Percentiles rank a stretch among this genome's conserved stretches.
Conservation (phyloP, 2,797 vertebrate genomes). For the Phrynocephalus forsythii region DNA sequence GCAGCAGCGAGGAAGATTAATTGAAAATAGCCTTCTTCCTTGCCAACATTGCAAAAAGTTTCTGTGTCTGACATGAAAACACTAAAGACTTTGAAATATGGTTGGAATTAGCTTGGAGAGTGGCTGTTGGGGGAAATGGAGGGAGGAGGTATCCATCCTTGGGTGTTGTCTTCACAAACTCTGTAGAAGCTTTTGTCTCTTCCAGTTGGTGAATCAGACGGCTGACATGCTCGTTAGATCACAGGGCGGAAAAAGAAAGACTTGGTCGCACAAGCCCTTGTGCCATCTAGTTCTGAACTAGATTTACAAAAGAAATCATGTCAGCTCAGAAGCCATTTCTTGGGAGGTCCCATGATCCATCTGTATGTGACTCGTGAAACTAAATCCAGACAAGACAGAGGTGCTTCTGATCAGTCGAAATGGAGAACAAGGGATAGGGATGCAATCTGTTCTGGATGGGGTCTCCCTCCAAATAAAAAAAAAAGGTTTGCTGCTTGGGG, state of each 20-base stretch:
- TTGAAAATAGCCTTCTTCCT: slow-evolving; percentile 57
- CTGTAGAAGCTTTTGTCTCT: background rate
- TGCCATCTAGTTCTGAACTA: background rate
- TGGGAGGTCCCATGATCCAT: background rate
- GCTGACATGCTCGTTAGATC: slow-evolving; percentile 16
- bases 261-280: background rate
- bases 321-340: slow-evolving; percentile 1
- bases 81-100: background rate
- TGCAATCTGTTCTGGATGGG: no score
- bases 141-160: accelerated
- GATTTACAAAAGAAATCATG: slow-evolving; percentile 4
- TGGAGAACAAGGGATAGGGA: no score
- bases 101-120: background rate
- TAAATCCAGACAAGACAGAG: no score
- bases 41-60: slow-evolving; percentile 44
- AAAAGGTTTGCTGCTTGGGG: no score
- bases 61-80: slow-evolving; percentile 33
- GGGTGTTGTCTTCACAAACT: slow-evolving; percentile 10
- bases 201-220: background rate
- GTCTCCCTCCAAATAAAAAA: no score
- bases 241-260: background rate
- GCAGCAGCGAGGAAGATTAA: slow-evolving; percentile 54
- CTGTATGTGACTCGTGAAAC: slow-evolving; percentile 36
- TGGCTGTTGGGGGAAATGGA: background rate
- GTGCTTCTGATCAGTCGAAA: no score